Base-by-base conservation (phyloP, 2,888 invertebrate species). In the Drosophila infuscata region DNA sequence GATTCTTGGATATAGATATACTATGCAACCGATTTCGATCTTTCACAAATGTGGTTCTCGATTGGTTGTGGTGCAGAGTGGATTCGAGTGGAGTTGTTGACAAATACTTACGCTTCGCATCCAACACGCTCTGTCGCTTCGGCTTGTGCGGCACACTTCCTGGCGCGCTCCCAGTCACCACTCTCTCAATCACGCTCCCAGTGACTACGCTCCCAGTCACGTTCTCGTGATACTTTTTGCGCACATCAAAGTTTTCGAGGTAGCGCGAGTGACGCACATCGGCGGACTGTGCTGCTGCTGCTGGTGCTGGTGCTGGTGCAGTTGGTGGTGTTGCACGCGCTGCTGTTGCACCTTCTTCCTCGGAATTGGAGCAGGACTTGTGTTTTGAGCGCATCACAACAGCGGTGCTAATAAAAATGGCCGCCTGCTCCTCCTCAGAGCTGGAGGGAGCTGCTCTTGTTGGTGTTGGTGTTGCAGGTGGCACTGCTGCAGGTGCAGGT, bases 191-290 rank as follows among this genome's bases (percentile, higher is more conserved):
- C 33, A 56, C 56, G 25, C 25, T 63, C n/a, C 30, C 69, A 2
- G 70, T 30, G 33, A 54, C 25, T 25, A 25, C 48, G 15, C 3
- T 63, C 6, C 11, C 49, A 12, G 90, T 68, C 29, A 91, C 82
- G 61, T 92, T 91, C 61, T 92, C 93, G 38, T 92, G 92, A 52
- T 91, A 90, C 68, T 92, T 92, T 48, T 91, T 91, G 43, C 92
- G 92, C 48, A 93, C 92, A 74, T 93, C 93, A 63, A 93, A 93
- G 69, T 88, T 93, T 75, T 93, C 93, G 38, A 93, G 82, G 54
- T 93, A 93, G 11, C 92, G 88, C 2, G 93, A 93, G 58, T 93
- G 93, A 0, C 93, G 89, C 15, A 91, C 73, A 60, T 87, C 88
- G n/a, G 64, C 54, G 33, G 61, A 41, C 15, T 56, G 54, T 4